Conservation (phyloP, 2,113 vertebrate species). For the Meleagris gallopavo region DNA sequence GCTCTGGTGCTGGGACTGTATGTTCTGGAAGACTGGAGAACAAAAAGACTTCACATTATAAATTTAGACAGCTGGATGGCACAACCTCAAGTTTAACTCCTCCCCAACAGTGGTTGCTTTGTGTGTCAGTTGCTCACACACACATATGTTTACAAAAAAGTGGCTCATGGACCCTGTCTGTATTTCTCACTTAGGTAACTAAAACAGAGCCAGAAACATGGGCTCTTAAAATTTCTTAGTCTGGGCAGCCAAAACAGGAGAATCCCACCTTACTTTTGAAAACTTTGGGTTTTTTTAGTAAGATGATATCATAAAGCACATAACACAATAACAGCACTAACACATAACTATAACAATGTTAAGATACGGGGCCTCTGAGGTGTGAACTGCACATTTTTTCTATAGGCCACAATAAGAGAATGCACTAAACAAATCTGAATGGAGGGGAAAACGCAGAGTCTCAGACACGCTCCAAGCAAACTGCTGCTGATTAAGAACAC, state of each 20-base stretch:
- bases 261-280: neutral
- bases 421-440: neutral
- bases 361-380: neutral
- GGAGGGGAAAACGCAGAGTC: neutral
- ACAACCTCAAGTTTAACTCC: constrained; percentile 11
- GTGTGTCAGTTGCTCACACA: constrained; percentile 4
- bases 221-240: neutral
- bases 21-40: constrained; percentile 87
- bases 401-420: neutral
- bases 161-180: neutral
- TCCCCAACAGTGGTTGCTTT: neutral
- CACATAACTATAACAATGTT: neutral
- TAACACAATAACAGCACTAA: neutral
- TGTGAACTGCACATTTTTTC: neutral
- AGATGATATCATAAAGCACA: neutral
- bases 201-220: neutral
- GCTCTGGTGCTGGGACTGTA: constrained; percentile 78
- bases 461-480: neutral
- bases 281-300: neutral
- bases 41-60: constrained; percentile 38
- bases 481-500: neutral
- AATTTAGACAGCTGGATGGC: neutral
- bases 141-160: neutral
- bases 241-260: neutral
- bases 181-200: neutral